Evolutionary conservation across 2,797 vertebrate species (phyloP).

Genomic region (Botia kubotai): DNA sequence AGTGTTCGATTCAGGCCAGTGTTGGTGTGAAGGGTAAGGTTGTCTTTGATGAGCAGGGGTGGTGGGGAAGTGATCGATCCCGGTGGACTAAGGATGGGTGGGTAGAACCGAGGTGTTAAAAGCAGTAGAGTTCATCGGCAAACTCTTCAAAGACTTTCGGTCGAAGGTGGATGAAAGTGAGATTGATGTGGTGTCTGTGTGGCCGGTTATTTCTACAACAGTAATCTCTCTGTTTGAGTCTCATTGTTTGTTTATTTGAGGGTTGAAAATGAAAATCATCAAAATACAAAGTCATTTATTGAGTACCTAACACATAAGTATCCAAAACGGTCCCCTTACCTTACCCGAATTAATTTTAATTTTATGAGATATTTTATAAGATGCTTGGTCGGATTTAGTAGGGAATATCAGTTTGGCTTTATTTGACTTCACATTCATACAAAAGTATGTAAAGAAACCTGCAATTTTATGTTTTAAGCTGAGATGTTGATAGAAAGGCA

Average conservation of each 20-base stretch:
- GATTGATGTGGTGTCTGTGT: slow-evolving; percentile 5
- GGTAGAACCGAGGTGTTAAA: slow-evolving; percentile 26
- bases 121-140: background rate
- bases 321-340: no score
- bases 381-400: no score
- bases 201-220: background rate
- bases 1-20: slow-evolving; percentile 31
- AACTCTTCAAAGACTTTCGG: slow-evolving; percentile 24
- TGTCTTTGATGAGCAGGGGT: slow-evolving; percentile 26
- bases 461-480: no score
- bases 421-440: no score
- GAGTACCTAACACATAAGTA: no score
- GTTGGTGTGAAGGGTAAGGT: background rate
- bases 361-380: no score
- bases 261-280: no score
- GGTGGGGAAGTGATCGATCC: background rate
- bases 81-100: background rate
- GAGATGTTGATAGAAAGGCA: no score
- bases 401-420: no score
- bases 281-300: no score
- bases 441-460: no score
- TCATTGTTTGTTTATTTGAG: background rate
- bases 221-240: background rate
- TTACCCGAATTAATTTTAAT: no score
- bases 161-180: slow-evolving; percentile 16